Evolutionary conservation across 2,113 vertebrate genomes (phyloP).

Genomic region (Rhegmatorhina hoffmannsi): DNA sequence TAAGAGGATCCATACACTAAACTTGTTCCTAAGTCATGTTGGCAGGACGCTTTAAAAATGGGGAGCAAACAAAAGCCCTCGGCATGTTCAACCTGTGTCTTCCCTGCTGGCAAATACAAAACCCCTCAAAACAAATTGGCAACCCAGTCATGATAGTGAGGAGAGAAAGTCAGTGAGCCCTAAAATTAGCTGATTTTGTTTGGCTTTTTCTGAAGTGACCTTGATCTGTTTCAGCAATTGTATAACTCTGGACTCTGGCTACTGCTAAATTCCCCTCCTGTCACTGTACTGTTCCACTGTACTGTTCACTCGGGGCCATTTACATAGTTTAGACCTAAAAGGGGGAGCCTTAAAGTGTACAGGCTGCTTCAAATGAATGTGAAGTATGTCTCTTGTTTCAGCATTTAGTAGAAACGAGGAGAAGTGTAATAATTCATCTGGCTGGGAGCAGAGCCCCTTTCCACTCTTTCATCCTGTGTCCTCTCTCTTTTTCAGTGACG

Average conservation of each 20-base stretch:
- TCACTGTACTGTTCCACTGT: not conserved
- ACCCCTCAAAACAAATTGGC: not conserved
- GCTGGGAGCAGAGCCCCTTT: not conserved
- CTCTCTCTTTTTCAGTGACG: not conserved
- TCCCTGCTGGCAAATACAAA: not conserved
- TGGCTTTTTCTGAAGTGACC: slow-evolving; percentile 1
- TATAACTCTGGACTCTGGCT: not conserved
- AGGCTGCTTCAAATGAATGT: not conserved
- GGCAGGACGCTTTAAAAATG: not conserved
- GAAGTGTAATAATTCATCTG: not conserved
- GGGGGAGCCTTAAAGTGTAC: not conserved
- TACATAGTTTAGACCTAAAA: not conserved
- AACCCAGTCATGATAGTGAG: not conserved
- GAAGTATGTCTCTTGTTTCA: not conserved
- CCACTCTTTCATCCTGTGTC: not conserved
- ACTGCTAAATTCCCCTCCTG: not conserved
- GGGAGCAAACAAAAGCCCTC: not conserved
- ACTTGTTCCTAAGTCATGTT: not conserved
- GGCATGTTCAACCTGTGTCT: not conserved
- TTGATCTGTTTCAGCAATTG: not conserved
- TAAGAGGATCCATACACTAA: not conserved
- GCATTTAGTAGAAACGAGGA: not conserved
- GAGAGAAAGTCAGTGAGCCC: not conserved
- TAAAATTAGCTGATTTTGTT: slow-evolving; percentile 25
- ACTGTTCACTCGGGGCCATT: not conserved